Conservation (phyloP, 35 echinoderm and acorn worm species). For the Hemicentrotus pulcherrimus region DNA sequence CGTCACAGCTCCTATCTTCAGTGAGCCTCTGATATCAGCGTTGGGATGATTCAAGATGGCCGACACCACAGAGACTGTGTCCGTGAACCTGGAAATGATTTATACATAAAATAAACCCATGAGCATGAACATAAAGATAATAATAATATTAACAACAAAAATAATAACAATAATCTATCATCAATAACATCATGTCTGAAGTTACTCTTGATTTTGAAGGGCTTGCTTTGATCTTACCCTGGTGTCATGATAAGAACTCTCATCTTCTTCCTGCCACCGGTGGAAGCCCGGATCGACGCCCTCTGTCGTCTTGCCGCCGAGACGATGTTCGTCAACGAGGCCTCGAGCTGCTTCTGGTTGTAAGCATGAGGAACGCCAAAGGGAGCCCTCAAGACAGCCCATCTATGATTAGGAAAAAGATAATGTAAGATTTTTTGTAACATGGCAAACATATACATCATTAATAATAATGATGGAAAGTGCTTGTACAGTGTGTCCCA, state of each 20-base stretch:
- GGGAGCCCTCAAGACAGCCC: slow-evolving; percentile 80
- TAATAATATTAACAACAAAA: too few relatives aligned
- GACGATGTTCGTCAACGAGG: slow-evolving; percentile 62
- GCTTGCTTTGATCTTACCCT: slow-evolving; percentile 59
- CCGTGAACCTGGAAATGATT: slow-evolving; percentile 61
- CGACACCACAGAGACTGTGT: slow-evolving; percentile 68
- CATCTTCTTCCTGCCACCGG: slow-evolving; percentile 86
- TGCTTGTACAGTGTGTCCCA: too few relatives aligned
- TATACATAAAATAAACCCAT: too few relatives aligned
- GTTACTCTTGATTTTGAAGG: too few relatives aligned
- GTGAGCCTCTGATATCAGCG: slow-evolving; percentile 62
- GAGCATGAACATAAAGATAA: background rate
- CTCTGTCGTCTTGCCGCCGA: slow-evolving; percentile 77
- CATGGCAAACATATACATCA: too few relatives aligned
- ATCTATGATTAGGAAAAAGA: slow-evolving; percentile 47
- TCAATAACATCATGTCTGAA: too few relatives aligned
- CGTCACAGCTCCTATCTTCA: slow-evolving; percentile 88
- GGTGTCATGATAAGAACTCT: slow-evolving; percentile 84
- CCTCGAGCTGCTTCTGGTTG: slow-evolving; percentile 57
- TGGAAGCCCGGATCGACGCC: slow-evolving; percentile 76
- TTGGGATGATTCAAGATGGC: slow-evolving; percentile 76
- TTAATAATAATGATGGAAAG: too few relatives aligned
- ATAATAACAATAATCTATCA: too few relatives aligned
- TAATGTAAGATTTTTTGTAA: too few relatives aligned
- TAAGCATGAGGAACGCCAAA: slow-evolving; percentile 73